Conservation (phyloP, 2,888 invertebrate species). For the Caenorhabditis drosophilae region DNA sequence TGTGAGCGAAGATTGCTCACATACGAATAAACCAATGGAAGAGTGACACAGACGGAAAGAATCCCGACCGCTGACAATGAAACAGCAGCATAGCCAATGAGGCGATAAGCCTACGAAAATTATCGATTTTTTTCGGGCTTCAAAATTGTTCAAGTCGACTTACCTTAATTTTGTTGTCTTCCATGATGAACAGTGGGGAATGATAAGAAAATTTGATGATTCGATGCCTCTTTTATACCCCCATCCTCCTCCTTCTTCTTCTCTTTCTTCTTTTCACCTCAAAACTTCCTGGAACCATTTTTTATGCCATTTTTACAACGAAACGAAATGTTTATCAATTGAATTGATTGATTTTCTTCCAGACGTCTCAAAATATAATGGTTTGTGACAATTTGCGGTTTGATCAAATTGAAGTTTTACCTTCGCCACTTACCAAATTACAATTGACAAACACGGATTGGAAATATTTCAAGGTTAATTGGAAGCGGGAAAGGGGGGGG, state of each 20-base stretch:
- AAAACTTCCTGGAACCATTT: neutral
- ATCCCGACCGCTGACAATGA: slow-evolving; percentile 40
- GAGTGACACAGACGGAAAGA: slow-evolving; percentile 40
- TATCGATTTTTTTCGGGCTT: neutral
- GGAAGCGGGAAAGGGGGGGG: no score
- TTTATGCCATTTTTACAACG: neutral
- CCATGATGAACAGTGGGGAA: slow-evolving; percentile 32
- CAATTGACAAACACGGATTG: slow-evolving; percentile 42
- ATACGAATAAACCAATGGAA: slow-evolving; percentile 38
- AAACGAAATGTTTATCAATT: neutral
- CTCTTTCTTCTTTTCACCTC: neutral
- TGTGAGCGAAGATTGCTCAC: slow-evolving; percentile 34
- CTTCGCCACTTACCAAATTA: slow-evolving; percentile 36
- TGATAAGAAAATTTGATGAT: slow-evolving; percentile 2
- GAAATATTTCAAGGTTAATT: slow-evolving; percentile 36
- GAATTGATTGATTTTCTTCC: slow-evolving; percentile 14
- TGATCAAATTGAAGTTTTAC: slow-evolving; percentile 37
- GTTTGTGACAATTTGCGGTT: slow-evolving; percentile 39
- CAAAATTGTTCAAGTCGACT: slow-evolving; percentile 1
- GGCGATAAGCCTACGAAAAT: slow-evolving; percentile 39
- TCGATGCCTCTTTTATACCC: slow-evolving; percentile 12
- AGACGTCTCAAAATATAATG: slow-evolving; percentile 45
- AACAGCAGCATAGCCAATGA: slow-evolving; percentile 43
- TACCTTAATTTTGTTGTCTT: slow-evolving; percentile 47
- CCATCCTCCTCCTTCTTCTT: neutral